Base-by-base conservation (phyloP, 2,888 invertebrate genomes). In the Macroteleia sp. region DNA sequence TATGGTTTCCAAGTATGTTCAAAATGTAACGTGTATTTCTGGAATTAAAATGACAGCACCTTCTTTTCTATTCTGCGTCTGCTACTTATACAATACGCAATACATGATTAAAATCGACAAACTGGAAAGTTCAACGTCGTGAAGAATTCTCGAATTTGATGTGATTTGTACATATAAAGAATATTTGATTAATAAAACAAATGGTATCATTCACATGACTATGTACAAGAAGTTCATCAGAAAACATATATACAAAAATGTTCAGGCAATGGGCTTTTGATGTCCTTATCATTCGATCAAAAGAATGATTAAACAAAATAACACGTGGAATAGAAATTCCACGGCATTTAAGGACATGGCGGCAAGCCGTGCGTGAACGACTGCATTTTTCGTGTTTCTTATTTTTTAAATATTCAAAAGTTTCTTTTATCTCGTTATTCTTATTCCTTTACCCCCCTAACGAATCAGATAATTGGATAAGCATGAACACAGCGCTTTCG, bases 391-490 rank as follows among this genome's bases (percentile, higher is more conserved):
- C 0, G 5, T 14, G 3, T 22, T 22, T 36, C 6, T 50, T 36
- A 25, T 10, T 34, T 10, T 44, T 44, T 30, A n/a, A n/a, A n/a
- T n/a, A n/a, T n/a, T n/a, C n/a, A n/a, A n/a, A n/a, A n/a, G n/a
- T n/a, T n/a, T n/a, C n/a, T n/a, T n/a, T n/a, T n/a, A n/a, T n/a
- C n/a, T n/a, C n/a, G n/a, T n/a, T n/a, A n/a, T n/a, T n/a, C n/a
- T n/a, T n/a, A n/a, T n/a, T n/a, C n/a, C n/a, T n/a, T n/a, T n/a
- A 12, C 12, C 32, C 48, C 28, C 19, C 59, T n/a, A n/a, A 57
- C 59, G 73, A 83, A 80, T 77, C 81, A 78, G 82, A 77, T 81
- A 82, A 82, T 83, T 82, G 82, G 82, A 81, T 81, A 81, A 83
- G 81, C 25, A 70, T 73, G 57, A 48, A 28, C 50, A 61, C 61